Base-by-base conservation (phyloP, 2,888 invertebrate genomes). In the Prenolepis imparis region DNA sequence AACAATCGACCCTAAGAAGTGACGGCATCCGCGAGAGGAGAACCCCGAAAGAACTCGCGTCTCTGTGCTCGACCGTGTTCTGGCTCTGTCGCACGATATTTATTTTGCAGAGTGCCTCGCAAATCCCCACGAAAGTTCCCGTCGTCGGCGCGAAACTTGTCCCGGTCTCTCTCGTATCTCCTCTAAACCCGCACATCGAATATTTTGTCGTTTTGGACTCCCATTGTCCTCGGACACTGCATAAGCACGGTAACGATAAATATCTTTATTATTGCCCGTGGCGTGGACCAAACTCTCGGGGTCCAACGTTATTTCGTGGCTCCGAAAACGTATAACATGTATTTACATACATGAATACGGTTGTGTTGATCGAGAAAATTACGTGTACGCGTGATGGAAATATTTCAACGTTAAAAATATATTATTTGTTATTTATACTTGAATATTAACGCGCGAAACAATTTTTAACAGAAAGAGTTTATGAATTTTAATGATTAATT, bases 11-110 rank as follows among this genome's bases (percentile, higher is more conserved):
- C n/a, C n/a, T n/a, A n/a, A n/a, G 84, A 86, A 74, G 77, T 32
- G 73, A 52, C 82, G 72, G 77, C 68, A 77, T 78, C 67, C 84
- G 86, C 84, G 86, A 82, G 86, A 82, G 85, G 77, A 67, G 63
- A 36, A 15, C 28, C 57, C 75, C 82, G 48, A 82, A 77, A 82
- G 84, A 63, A 67, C 41, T 24, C 48, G n/a, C 66, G 24, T 24
- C 39, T 24, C 39, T 39, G 32, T 61, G 32, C 57, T 48, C 15
- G 57, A 18, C 48, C 68, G 24, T 24, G 24, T 36, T 28, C 39
- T 39, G 59, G 21, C 52, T 70, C n/a, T n/a, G 68, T 80, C 70
- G 18, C 41, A 39, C 55, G 80, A 63, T 83, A 70, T 83, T 83
- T 80, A 83, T 83, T 80, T 83, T 64, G 68, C 68, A 41, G 63